Conservation (phyloP, 2,888 invertebrate genomes). For the Polydrusus tereticollis region DNA sequence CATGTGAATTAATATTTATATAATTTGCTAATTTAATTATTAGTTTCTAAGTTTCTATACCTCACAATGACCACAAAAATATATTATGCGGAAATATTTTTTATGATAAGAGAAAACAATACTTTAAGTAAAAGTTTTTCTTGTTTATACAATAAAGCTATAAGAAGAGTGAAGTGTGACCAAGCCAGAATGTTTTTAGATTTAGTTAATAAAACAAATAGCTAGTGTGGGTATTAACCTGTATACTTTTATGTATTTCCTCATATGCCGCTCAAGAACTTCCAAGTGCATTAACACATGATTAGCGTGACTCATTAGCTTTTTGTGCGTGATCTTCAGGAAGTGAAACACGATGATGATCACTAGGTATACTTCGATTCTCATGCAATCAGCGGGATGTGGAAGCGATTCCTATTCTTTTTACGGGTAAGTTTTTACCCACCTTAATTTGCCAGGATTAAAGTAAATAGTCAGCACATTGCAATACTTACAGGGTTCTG, state of each 20-base stretch:
- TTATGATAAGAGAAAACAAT: no score
- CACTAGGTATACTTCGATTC: conserved; percentile 78
- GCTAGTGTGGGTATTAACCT: neutral
- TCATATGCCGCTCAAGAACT: neutral
- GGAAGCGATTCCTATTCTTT: conserved; percentile 65
- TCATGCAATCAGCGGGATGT: conserved; percentile 75
- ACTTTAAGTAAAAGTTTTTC: no score
- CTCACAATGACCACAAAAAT: no score
- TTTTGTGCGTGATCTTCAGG: conserved; percentile 19
- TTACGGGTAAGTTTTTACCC: conserved; percentile 57
- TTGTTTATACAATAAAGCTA: no score
- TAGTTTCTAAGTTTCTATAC: no score
- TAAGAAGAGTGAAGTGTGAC: no score
- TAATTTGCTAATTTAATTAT: no score
- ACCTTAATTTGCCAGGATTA: neutral
- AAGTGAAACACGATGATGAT: conserved; percentile 72
- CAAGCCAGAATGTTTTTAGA: no score
- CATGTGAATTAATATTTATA: no score
- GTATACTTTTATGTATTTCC: neutral
- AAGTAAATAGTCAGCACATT: neutral
- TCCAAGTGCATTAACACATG: conserved; percentile 3
- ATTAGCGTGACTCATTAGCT: neutral
- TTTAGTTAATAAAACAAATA: neutral
- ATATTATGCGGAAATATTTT: no score
- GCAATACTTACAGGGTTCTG: no score